Evolutionary conservation across 2,113 vertebrate genomes (phyloP).

Genomic region (Chaetodon trifascialis): DNA sequence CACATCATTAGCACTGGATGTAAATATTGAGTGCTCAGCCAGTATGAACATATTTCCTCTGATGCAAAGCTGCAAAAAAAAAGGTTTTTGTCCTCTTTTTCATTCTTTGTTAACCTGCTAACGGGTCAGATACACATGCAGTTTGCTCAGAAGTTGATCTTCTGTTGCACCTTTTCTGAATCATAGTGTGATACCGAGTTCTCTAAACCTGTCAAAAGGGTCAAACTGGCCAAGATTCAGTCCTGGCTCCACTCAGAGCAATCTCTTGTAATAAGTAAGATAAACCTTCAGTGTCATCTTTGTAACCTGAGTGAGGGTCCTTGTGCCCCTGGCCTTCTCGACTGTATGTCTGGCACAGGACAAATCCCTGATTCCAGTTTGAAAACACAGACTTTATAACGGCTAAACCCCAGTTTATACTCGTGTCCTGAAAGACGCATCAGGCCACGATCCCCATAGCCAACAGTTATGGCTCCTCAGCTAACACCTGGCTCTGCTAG

Average conservation of each 20-base stretch:
- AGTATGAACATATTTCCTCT: no score
- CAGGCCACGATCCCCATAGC: constrained; percentile 12
- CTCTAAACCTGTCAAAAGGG: not conserved
- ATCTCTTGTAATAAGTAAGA: not conserved
- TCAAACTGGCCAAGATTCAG: not conserved
- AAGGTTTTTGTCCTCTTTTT: no score
- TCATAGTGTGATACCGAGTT: no score
- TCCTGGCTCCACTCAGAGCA: not conserved
- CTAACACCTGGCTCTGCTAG: constrained; percentile 73
- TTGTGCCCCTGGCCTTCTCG: not conserved
- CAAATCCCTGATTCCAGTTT: not conserved
- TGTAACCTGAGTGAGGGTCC: not conserved
- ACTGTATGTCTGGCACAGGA: not conserved
- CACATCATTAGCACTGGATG: no score
- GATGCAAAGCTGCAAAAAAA: no score
- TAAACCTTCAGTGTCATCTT: not conserved
- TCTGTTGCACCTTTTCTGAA: no score
- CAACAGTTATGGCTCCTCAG: constrained; percentile 23
- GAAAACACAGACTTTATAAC: constrained; percentile 6
- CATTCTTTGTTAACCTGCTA: not conserved
- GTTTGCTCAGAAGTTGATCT: no score
- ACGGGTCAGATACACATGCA: not conserved
- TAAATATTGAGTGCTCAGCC: no score
- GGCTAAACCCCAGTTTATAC: not conserved
- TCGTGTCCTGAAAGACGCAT: constrained; percentile 19